A percentile compares a stretch with the other conserved stretches of the same genome.
phyloP scores from a whole-genome alignment of 1,140 invertebrate species.

The Trigoniulus corallinus region DNA sequence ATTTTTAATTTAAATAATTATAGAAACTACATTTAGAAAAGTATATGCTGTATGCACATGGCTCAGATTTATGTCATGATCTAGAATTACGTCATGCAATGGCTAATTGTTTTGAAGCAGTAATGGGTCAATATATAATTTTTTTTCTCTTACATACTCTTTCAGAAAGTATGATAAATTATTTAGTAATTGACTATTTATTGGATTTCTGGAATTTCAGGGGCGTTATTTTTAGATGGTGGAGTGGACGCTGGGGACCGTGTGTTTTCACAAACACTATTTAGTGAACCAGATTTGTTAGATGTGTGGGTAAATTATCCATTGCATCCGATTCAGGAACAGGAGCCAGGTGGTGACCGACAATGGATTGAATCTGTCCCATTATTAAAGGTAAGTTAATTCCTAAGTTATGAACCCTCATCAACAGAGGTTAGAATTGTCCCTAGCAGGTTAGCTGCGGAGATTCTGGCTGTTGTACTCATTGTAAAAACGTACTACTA shows the following conservation, averaged over 20 bases:
- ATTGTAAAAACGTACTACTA: background rate
- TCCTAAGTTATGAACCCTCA: background rate
- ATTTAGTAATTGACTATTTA: too few relatives aligned
- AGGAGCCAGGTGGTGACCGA: constrained; percentile 81
- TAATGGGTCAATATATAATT: constrained; percentile 79
- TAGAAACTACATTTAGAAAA: constrained; percentile 75
- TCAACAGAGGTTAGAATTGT: too few relatives aligned
- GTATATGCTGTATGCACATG: constrained; percentile 95
- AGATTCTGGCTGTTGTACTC: too few relatives aligned
- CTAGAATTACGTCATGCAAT: constrained; percentile 88
- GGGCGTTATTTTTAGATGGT: constrained; percentile 81
- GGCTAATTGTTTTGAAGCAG: constrained; percentile 98
- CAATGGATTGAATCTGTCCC: constrained; percentile 79
- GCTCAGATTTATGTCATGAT: constrained; percentile 92
- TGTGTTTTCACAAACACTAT: constrained; percentile 70
- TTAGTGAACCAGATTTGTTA: constrained; percentile 43
- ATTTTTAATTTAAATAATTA: constrained; percentile 8
- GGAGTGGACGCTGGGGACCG: constrained; percentile 65
- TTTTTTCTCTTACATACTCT: too few relatives aligned
- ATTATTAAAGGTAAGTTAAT: constrained; percentile 30
- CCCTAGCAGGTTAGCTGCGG: constrained; percentile 3
- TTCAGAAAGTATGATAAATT: too few relatives aligned
- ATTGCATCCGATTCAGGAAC: constrained; percentile 63
- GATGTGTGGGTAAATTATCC: constrained; percentile 75
- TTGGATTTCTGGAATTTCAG: constrained; percentile 14